Base-by-base conservation (phyloP, 2,113 vertebrate species). In the Aythya baeri region DNA sequence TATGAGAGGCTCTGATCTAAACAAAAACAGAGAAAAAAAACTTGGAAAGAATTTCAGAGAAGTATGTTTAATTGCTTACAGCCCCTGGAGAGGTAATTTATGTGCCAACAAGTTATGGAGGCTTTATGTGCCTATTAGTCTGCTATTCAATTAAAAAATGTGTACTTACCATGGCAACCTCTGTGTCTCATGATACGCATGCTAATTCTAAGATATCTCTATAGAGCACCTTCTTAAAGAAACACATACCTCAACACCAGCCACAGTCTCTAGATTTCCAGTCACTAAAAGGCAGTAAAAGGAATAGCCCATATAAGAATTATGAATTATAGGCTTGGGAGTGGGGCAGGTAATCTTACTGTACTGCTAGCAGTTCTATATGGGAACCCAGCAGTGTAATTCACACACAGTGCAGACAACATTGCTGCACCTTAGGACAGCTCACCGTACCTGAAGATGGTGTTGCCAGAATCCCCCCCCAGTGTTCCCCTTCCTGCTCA, bases 51-150 rank as follows among this genome's bases (percentile, higher is more conserved):
- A 89, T 96, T 95, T 97, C 79, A 95, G 81, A 94, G 94, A 72
- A 97, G 75, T 92, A 94, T 93, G n/a, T 96, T 97, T 97, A 97
- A 97, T 97, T 96, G 91, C 86, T 74, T 92, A 85, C 32, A 86
- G 90, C 89, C 96, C 89, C 95, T 91, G 92, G 95, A 97, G 96
- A 98, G 57, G 83, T 86, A 97, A 97, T 97, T 97, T 97, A 96
- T 84, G 76, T 96, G 91, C 74, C 97, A 98, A 97, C 50, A 97
- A 96, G 73, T 97, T 96, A 96, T 93, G 85, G 93, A 94, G 89
- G 77, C 96, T 98, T 98, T 98, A 98, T 97, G 91, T 97, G 94
- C 95, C 96, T 96, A 97, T 97, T 98, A 98, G 93, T 96, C 96
- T 97, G 91, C 80, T 97, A 95, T 97, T 98, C 94, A 98, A 94